Evolutionary conservation across 2,888 invertebrate species (phyloP), one percentile per base, ranked within the genome.

Genomic region (Odontocolon sp.): DNA sequence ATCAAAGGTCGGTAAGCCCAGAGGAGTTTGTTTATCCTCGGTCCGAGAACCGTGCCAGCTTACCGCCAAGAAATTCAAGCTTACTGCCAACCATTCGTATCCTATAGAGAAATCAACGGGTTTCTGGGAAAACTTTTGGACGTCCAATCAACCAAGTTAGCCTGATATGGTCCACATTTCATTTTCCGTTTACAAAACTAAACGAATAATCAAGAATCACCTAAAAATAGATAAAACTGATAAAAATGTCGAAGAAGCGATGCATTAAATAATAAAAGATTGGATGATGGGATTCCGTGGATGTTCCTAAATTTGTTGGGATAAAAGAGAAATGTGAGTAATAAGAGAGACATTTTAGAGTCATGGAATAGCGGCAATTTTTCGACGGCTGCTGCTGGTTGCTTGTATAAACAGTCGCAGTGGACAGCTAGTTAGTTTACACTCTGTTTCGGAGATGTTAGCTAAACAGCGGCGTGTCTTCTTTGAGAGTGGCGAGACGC

Each of bases 381-480:
- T 78, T 78, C 75, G 76, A 61, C 69, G 73, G 67, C 70, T 71
- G 63, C 76, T 71, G 63, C 76, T 78, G 80, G 77, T 81, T 80
- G 85, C 84, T 87, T 68, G 86, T 83, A 81, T 84, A 87, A 88
- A 88, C 87, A 88, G 56, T 23, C 52, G 57, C 68, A 80, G 76
- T 86, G 83, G 85, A 87, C 86, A 85, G 85, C 86, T 85, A 87
- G 87, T 88, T 87, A 87, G 89, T 89, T 89, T 89, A 89, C 86
- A 87, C 86, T 85, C 86, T 86, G 87, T 87, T 87, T 88, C 85
- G 83, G 82, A 86, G 86, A 86, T 86, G 88, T 88, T 88, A 88
- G 84, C 85, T 83, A 89, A 89, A 89, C 88, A 88, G 79, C 81
- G 78, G 76, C 72, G 52, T 72, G 78, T 47, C 71, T 75, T 67